phyloP scores from a whole-genome alignment of 2,888 invertebrate species.

The Polymixis flavicincta region DNA sequence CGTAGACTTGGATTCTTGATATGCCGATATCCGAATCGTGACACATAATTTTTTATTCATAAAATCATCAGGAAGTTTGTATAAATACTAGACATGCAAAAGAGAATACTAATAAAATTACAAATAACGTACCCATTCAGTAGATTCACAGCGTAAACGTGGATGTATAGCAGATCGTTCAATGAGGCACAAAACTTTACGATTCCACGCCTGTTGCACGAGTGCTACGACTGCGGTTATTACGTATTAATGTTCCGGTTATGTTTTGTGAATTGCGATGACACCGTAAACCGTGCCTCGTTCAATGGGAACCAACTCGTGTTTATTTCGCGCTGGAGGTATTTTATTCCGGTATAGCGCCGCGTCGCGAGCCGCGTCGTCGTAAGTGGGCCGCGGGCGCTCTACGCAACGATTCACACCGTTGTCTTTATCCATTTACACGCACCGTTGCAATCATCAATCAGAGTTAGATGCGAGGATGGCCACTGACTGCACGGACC shows the following conservation, averaged over 20 bases:
- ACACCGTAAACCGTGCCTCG: slow-evolving; percentile 36
- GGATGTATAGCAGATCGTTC: slow-evolving; percentile 35
- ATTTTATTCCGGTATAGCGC: slow-evolving; percentile 47
- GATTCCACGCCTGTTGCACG: slow-evolving; percentile 45
- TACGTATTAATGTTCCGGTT: slow-evolving; percentile 51
- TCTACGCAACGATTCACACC: slow-evolving; percentile 64
- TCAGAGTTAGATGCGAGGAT: slow-evolving; percentile 58
- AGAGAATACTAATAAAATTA: slow-evolving; percentile 15
- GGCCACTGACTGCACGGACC: slow-evolving; percentile 53
- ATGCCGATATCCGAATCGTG: background rate
- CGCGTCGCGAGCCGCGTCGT: slow-evolving; percentile 37
- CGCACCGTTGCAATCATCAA: slow-evolving; percentile 59
- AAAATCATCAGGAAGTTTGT: background rate
- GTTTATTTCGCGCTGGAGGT: slow-evolving; percentile 49
- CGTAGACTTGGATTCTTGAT: background rate
- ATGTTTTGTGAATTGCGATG: slow-evolving; percentile 41
- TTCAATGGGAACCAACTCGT: slow-evolving; percentile 44
- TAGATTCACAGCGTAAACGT: slow-evolving; percentile 18
- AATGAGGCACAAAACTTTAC: slow-evolving; percentile 55
- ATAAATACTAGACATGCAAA: slow-evolving; percentile 5
- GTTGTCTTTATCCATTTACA: slow-evolving; percentile 71
- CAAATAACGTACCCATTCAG: slow-evolving; percentile 48
- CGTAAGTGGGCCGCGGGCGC: slow-evolving; percentile 42
- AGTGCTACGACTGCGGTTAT: slow-evolving; percentile 35
- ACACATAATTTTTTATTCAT: slow-evolving; percentile 15